Conservation (phyloP, 1,140 invertebrate species). For the Papilio xuthus region DNA sequence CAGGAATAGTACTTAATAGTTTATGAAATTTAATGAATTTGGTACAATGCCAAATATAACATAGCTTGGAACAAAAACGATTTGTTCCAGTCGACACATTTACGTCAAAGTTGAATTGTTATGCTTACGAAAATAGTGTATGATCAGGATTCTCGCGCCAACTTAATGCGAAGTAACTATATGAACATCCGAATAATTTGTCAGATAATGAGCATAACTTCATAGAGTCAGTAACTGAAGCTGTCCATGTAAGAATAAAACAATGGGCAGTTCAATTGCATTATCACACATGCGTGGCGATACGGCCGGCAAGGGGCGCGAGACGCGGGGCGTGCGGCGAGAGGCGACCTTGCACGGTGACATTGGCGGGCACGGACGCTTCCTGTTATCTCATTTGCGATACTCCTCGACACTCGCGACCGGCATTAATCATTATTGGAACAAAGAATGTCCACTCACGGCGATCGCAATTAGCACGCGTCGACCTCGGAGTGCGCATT, state of each 20-base stretch:
- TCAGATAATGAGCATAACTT: background rate
- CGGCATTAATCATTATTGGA: conserved; percentile 78
- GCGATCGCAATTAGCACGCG: conserved; percentile 79
- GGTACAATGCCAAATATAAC: conserved; percentile 15
- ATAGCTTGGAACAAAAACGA: conserved; percentile 23
- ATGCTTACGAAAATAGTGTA: background rate
- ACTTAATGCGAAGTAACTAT: background rate
- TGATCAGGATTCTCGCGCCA: background rate
- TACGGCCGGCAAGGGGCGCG: conserved; percentile 26
- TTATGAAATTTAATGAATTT: conserved; percentile 21
- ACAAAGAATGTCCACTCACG: conserved; percentile 80
- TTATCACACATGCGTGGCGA: conserved; percentile 24
- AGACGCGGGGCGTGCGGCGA: conserved; percentile 18
- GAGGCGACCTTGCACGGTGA: conserved; percentile 63
- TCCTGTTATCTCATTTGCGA: conserved; percentile 77
- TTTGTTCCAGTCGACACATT: conserved; percentile 2
- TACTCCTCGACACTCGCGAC: conserved; percentile 69
- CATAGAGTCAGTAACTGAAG: background rate
- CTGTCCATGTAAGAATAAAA: conserved; percentile 20
- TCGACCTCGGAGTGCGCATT: conserved; percentile 71
- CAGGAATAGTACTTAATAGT: conserved; percentile 28
- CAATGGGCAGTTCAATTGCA: conserved; percentile 28
- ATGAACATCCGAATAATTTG: background rate
- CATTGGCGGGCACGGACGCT: conserved; percentile 72
- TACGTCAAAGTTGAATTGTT: conserved; percentile 28